Base-by-base conservation (phyloP, 2,888 invertebrate genomes). In the Acrobasis repandana region DNA sequence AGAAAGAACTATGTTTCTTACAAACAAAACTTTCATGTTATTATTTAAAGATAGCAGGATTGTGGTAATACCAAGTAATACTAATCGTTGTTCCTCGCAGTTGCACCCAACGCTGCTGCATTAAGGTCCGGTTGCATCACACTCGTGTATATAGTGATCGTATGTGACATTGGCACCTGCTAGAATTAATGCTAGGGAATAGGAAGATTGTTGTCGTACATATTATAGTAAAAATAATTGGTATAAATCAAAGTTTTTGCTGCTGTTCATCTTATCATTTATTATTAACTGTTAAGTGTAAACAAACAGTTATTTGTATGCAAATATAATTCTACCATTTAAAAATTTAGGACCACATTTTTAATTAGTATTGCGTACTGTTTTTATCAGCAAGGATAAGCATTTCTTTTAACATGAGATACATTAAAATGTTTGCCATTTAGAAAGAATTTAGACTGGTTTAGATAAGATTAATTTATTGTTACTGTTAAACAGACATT, bases 391-490 rank as follows among this genome's bases (percentile, higher is more conserved):
- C 38, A 38, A 38, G 10, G 38, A 38, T 38, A 11, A 14, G 10
- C 10, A 38, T 43, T 43, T 43, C 43, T 43, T 14, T 43, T n/a
- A 11, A 43, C 11, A 14, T 43, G 43, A 14, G 10, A 4, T 38
- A 11, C 14, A 10, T 38, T 43, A 11, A 43, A 50, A 28, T 14
- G 33, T 28, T 50, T 28, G 50, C 8, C 28, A 18, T 50, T 50
- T 50, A 14, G 14, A 50, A 50, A 20, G 50, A 28, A 50, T 33
- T 50, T 33, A 50, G 50, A 28, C 28, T 20, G 20, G 20, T 50
- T 20, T 6, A 14, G 28, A 50, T 50, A 28, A 50, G 20, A 50
- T 50, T 33, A 20, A 50, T 50, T 50, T 50, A 50, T 50, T 20
- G 50, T 50, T n/a, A 33, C 50, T 6, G 33, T 50, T 50, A 50